Conservation (phyloP, 1,140 invertebrate species). For the Dryas iulia region DNA sequence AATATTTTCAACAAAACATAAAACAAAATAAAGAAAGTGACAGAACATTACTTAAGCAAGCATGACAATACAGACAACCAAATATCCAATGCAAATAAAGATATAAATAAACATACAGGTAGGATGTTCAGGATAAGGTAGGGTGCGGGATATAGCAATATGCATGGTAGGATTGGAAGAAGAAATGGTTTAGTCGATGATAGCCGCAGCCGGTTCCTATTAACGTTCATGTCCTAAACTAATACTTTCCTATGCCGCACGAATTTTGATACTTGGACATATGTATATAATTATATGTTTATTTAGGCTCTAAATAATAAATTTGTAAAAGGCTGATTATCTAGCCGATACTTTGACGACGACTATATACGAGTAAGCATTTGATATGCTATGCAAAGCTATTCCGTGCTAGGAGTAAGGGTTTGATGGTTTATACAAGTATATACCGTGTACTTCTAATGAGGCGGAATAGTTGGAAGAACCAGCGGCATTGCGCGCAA, state of each 20-base stretch:
- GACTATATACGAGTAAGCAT: slow-evolving; percentile 38
- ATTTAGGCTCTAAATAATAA: neutral
- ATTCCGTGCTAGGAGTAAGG: slow-evolving; percentile 69
- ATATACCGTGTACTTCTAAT: slow-evolving; percentile 83
- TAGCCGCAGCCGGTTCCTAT: slow-evolving; percentile 77
- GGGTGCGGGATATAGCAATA: slow-evolving; percentile 46
- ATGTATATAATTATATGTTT: neutral
- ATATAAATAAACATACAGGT: slow-evolving; percentile 60
- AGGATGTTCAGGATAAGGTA: slow-evolving; percentile 51
- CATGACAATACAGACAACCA: slow-evolving; percentile 47
- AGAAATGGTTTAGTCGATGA: slow-evolving; percentile 72
- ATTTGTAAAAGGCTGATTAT: slow-evolving; percentile 6
- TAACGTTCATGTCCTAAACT: slow-evolving; percentile 36
- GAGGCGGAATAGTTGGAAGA: slow-evolving; percentile 88
- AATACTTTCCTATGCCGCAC: neutral
- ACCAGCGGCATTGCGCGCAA: slow-evolving; percentile 93
- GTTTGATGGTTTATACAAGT: slow-evolving; percentile 52
- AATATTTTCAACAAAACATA: neutral
- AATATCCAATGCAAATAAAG: slow-evolving; percentile 51
- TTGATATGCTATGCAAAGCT: slow-evolving; percentile 73
- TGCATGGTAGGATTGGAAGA: slow-evolving; percentile 58
- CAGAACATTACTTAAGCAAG: slow-evolving; percentile 46
- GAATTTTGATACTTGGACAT: neutral
- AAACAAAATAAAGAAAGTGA: slow-evolving; percentile 13
- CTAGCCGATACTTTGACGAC: slow-evolving; percentile 5